A percentile compares a stretch with the other conserved stretches of the same genome.
These are phyloP conservation scores for Aurelia aurita complex sp. Pacific DNA, from an alignment of 30 jellyfish, hydroid and myxozoan genomes.

Conservation along the genomic window DNA sequence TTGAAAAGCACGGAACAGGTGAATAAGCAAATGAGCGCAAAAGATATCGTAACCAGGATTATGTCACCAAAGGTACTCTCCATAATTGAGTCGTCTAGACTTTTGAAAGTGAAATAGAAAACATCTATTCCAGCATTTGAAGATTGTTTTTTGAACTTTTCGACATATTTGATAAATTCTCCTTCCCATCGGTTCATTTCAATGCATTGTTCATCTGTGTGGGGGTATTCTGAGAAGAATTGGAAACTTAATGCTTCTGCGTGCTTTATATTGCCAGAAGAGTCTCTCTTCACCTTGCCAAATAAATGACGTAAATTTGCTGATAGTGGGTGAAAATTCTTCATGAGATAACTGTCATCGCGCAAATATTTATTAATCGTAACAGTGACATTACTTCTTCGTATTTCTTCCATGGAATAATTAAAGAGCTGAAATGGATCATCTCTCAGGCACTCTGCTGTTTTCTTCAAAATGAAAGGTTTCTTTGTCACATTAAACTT, in stretches of 20 bases:
- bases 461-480: slow-evolving; percentile 6
- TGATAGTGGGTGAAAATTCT: slow-evolving; percentile 29
- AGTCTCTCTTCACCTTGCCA: slow-evolving; percentile 13
- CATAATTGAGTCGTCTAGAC: slow-evolving; percentile 43
- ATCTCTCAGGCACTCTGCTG: slow-evolving; percentile 16
- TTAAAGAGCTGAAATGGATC: slow-evolving; percentile 41
- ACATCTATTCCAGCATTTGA: slow-evolving; percentile 15
- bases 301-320: neutral
- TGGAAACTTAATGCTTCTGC: slow-evolving; percentile 18
- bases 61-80: slow-evolving; percentile 55
- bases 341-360: slow-evolving; percentile 11
- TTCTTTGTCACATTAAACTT: neutral
- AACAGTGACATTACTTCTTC: neutral
- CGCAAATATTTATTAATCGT: neutral
- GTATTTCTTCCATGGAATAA: slow-evolving; percentile 18
- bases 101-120: slow-evolving; percentile 22
- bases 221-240: slow-evolving; percentile 2
- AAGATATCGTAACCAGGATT: slow-evolving; percentile 13
- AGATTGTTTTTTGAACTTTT: neutral
- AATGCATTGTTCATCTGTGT: slow-evolving; percentile 6
- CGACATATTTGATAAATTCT: slow-evolving; percentile 4
- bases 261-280: neutral
- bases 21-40: slow-evolving; percentile 41
- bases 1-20: slow-evolving; percentile 14
- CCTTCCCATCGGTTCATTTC: slow-evolving; percentile 18